Percentiles rank a stretch among this genome's conserved stretches.
Evolutionary conservation across 2,113 vertebrate genomes (phyloP).

Genomic region (Trichomycterus rosablanca): DNA sequence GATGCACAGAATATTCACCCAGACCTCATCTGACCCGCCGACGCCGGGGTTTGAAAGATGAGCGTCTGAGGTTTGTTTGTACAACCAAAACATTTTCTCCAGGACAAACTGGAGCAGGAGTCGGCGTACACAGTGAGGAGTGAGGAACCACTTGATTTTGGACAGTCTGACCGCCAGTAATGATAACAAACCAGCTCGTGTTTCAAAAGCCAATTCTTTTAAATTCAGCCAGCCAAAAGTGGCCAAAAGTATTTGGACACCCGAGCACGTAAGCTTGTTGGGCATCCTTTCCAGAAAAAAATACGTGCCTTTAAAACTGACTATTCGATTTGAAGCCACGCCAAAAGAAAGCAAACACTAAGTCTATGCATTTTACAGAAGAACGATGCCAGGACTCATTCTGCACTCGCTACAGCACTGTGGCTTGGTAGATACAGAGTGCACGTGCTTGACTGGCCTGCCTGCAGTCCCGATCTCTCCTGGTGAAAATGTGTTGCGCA

Average conservation of each 20-base stretch:
- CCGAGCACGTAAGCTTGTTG: no score
- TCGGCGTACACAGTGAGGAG: constrained; percentile 21
- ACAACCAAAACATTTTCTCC: constrained; percentile 31
- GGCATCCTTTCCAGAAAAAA: no score
- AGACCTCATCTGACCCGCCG: neutral
- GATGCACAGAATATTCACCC: neutral
- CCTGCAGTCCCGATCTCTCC: no score
- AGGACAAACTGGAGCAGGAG: constrained; percentile 14
- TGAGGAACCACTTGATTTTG: constrained; percentile 22
- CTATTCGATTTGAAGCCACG: no score
- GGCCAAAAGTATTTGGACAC: neutral
- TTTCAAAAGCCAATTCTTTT: neutral
- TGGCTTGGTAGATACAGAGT: no score
- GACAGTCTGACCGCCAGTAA: constrained; percentile 3
- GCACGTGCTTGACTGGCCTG: no score
- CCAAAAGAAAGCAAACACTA: no score
- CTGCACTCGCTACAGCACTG: no score
- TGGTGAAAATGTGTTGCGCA: no score
- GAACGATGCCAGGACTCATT: no score
- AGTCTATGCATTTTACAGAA: no score
- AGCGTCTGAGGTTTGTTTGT: constrained; percentile 14
- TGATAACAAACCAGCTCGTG: neutral
- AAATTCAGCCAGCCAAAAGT: neutral
- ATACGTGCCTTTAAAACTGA: no score
- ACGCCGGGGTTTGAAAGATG: neutral